phyloP scores from a whole-genome alignment of 1,140 invertebrate genomes.

The Bombyx mandarina region DNA sequence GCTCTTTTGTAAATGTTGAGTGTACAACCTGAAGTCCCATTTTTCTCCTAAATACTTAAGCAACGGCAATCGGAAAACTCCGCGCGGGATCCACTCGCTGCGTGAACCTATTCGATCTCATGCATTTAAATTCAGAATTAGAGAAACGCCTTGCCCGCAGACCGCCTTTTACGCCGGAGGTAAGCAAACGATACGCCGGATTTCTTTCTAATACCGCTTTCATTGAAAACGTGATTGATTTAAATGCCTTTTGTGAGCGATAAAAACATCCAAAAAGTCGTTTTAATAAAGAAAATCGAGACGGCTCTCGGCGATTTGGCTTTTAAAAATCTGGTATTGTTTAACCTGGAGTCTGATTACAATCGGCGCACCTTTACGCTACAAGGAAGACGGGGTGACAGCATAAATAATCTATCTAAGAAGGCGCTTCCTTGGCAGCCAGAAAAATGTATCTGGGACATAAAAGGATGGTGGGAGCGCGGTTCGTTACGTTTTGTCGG shows the following conservation, averaged over 20 bases:
- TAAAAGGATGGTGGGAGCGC: conserved; percentile 39
- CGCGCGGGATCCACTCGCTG: conserved; percentile 32
- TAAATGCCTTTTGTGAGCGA: conserved; percentile 23
- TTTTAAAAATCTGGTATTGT: background rate
- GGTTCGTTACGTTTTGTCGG: conserved; percentile 62
- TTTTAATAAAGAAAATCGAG: background rate
- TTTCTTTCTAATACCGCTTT: conserved; percentile 41
- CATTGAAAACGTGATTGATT: conserved; percentile 56
- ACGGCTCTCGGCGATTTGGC: too few relatives aligned
- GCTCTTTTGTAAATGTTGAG: conserved; percentile 27
- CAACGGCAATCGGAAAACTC: conserved; percentile 44
- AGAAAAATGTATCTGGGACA: conserved; percentile 52
- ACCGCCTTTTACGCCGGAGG: conserved; percentile 44
- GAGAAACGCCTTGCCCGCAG: conserved; percentile 50
- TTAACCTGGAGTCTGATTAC: conserved; percentile 10
- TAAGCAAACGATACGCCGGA: conserved; percentile 45
- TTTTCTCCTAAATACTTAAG: conserved; percentile 51
- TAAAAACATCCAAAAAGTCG: background rate
- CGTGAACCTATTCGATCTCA: conserved; percentile 62
- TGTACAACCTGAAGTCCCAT: conserved; percentile 26
- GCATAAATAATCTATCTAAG: conserved; percentile 58
- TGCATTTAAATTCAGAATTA: conserved; percentile 69
- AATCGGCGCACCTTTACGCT: conserved; percentile 42
- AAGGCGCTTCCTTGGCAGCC: conserved; percentile 30
- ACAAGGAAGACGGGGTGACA: conserved; percentile 29